Evolutionary conservation across 1,140 invertebrate species (phyloP).

Genomic region (Drosophila pseudoananassae): DNA sequence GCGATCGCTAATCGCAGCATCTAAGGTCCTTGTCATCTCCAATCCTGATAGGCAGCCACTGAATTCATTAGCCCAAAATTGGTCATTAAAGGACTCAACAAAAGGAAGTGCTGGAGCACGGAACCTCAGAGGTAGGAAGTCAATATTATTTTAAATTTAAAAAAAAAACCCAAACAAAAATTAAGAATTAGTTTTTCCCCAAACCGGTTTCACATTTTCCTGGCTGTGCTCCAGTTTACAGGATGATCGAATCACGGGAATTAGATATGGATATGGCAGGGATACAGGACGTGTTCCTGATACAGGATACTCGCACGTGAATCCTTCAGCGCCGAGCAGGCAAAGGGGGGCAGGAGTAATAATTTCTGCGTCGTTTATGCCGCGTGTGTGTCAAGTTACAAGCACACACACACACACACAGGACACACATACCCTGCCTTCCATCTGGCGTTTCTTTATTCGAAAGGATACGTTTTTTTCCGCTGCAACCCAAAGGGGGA

Average conservation of each 20-base stretch:
- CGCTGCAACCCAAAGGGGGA: neutral
- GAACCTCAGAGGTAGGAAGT: too few relatives aligned
- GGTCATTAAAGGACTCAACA: neutral
- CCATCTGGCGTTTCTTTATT: conserved; percentile 28
- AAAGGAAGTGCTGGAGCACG: neutral
- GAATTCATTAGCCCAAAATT: conserved; percentile 26
- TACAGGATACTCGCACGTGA: conserved; percentile 54
- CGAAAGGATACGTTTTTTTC: conserved; percentile 3
- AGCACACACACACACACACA: too few relatives aligned
- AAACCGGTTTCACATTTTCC: neutral
- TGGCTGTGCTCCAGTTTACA: conserved; percentile 27
- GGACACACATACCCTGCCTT: conserved; percentile 16
- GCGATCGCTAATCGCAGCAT: conserved; percentile 15
- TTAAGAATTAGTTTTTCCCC: neutral
- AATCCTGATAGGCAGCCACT: conserved; percentile 25
- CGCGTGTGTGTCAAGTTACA: conserved; percentile 72
- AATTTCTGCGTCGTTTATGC: conserved; percentile 62
- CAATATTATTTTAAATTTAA: too few relatives aligned
- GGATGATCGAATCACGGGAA: conserved; percentile 30
- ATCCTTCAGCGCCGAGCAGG: neutral
- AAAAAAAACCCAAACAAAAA: too few relatives aligned
- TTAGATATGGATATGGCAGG: conserved; percentile 38
- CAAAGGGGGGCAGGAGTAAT: conserved; percentile 36
- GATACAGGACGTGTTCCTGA: conserved; percentile 39
- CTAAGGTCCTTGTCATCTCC: neutral